Evolutionary conservation across 2,113 vertebrate genomes (phyloP).

Genomic region (Syrmaticus mikado): DNA sequence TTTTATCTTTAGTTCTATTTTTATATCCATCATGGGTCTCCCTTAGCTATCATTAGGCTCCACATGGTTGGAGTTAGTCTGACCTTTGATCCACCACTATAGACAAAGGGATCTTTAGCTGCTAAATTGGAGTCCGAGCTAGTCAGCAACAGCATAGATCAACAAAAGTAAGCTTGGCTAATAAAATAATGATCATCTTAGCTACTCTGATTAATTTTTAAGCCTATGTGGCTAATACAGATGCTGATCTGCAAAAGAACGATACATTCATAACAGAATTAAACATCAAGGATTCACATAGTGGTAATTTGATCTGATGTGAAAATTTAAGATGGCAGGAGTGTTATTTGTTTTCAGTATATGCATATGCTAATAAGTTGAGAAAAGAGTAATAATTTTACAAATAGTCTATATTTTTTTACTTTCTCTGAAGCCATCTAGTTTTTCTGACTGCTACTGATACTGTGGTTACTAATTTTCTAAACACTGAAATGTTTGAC

Average conservation of each 20-base stretch:
- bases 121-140: constrained; percentile 38
- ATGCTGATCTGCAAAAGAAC: neutral
- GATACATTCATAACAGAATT: neutral
- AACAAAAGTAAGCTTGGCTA: constrained; percentile 22
- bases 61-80: constrained; percentile 73
- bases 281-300: neutral
- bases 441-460: neutral
- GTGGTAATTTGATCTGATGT: neutral
- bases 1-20: constrained; percentile 72
- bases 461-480: neutral
- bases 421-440: neutral
- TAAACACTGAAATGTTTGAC: neutral
- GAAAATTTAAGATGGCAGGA: neutral
- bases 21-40: constrained; percentile 59
- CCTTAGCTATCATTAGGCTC: constrained; percentile 71
- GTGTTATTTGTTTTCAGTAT: neutral
- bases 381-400: neutral
- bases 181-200: neutral
- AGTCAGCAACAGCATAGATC: neutral
- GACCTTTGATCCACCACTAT: constrained; percentile 63
- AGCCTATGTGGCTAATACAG: neutral
- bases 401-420: neutral
- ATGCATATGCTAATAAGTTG: neutral
- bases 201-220: neutral
- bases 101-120: constrained; percentile 63